Evolutionary conservation across 2,113 vertebrate species (phyloP), one percentile per base, ranked within the genome.

Genomic region (Gnathonemus longibarbis): DNA sequence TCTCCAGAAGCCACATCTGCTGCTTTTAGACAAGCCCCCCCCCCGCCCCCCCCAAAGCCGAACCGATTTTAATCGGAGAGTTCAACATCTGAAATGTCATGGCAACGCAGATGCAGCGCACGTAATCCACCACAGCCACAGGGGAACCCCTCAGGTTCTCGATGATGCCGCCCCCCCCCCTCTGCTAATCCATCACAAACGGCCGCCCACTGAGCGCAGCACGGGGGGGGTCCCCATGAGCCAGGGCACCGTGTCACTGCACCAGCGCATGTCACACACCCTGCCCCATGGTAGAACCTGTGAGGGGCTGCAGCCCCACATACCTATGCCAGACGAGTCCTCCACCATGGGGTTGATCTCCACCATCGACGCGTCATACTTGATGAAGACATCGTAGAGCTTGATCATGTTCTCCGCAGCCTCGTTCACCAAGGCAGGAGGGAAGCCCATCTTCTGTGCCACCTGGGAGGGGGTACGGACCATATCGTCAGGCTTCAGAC

Each of bases 341-440:
- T 99, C 98, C 93, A 99, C 98, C 98, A 99, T 98, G 90, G 98
- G 98, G 95, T 99, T 99, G 95, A 99, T 99, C 96, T 99, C 98
- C 84, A 99, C 85, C 98, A 99, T 99, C 66, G 98, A 98, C n/a
- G 98, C 98, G 90, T 99, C 98, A 0, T 98, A 99, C 93, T 98
- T 97, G 93, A 99, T 95, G 94, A 99, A 99, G 70, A 99, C 93
- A 13, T 97, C 95, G 93, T 99, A 99, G 24, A 99, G 96, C 92
- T 98, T 99, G 91, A 99, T 93, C 98, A 99, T 99, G 94, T 97
- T 99, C 92, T 97, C 96, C 2, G 98, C 98, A 0, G 98, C 98
- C 95, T 98, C 97, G 89, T 98, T 95, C 66, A 99, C 93, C 94
- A 98, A 93, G 80, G 94, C 95, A 8, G 95, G 1, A 1, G 98